A percentile compares a stretch with the other conserved stretches of the same genome.
These are phyloP conservation scores for Tinamus guttatus DNA, from an alignment of 2,113 vertebrate species.

Conservation along the genomic window DNA sequence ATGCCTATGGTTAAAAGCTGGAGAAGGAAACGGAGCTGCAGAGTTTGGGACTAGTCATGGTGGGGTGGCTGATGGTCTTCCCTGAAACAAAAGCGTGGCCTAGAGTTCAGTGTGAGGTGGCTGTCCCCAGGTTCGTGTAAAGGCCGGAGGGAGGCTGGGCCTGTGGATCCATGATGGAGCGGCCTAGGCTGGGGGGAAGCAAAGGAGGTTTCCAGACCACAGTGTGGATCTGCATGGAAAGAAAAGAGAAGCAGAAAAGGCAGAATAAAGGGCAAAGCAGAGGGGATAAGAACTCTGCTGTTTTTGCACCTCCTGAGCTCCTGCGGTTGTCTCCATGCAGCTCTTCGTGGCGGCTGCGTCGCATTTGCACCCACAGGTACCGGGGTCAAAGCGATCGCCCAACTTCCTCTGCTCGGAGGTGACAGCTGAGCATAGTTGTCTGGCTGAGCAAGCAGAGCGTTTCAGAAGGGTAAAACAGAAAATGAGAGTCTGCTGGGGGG, in stretches of 20 bases:
- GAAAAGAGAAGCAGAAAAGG: background rate
- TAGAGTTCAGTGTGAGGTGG: background rate
- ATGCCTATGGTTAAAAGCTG: background rate
- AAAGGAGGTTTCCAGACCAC: background rate
- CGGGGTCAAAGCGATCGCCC: fast-evolving
- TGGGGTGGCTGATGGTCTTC: background rate
- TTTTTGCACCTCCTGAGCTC: background rate
- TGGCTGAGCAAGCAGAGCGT: background rate
- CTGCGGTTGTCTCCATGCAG: background rate
- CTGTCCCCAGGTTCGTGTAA: background rate
- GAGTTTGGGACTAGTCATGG: fast-evolving
- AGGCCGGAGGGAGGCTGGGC: background rate
- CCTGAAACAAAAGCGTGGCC: background rate
- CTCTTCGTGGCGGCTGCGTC: background rate
- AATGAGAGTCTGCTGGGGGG: fast-evolving
- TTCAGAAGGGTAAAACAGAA: background rate
- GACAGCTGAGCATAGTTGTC: background rate
- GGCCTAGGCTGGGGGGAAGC: background rate
- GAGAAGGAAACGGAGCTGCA: background rate
- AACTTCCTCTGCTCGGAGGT: fast-evolving
- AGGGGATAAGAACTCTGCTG: background rate
- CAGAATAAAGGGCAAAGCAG: background rate
- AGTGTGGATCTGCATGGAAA: background rate
- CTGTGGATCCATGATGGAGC: background rate
- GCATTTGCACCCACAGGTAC: fast-evolving